A percentile compares a stretch with the other conserved stretches of the same genome.
Conservation (phyloP, 1,140 invertebrate species). For the Heterodera carotae region DNA sequence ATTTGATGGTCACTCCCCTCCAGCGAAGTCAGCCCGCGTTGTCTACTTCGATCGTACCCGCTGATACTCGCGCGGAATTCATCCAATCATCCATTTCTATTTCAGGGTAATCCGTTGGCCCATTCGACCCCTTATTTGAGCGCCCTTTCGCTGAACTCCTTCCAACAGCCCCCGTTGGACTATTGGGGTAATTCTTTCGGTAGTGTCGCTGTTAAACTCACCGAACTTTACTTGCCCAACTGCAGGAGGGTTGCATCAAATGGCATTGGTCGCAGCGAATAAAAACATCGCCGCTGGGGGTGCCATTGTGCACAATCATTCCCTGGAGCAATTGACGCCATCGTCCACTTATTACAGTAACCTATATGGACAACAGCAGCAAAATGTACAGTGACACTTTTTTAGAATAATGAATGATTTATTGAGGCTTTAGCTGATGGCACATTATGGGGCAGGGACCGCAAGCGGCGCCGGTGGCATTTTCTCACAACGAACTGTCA, state of each 20-base stretch:
- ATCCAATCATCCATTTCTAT: neutral
- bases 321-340: neutral
- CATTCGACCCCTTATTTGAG: conserved; percentile 22
- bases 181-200: neutral
- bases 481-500: neutral
- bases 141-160: conserved; percentile 7
- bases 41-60: neutral
- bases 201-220: neutral
- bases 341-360: conserved; percentile 2
- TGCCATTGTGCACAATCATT: neutral
- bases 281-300: neutral
- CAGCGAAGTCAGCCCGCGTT: neutral
- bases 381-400: neutral
- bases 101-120: conserved; percentile 20
- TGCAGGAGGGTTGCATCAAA: neutral
- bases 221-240: neutral
- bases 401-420: neutral
- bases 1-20: conserved; percentile 13
- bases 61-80: neutral
- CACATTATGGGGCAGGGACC: neutral
- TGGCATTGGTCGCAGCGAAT: neutral
- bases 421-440: neutral
- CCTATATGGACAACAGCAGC: neutral
- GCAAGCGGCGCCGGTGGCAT: neutral
- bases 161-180: neutral